Evolutionary conservation across 1,140 invertebrate genomes (phyloP).

Genomic region (Habropoda laboriosa): DNA sequence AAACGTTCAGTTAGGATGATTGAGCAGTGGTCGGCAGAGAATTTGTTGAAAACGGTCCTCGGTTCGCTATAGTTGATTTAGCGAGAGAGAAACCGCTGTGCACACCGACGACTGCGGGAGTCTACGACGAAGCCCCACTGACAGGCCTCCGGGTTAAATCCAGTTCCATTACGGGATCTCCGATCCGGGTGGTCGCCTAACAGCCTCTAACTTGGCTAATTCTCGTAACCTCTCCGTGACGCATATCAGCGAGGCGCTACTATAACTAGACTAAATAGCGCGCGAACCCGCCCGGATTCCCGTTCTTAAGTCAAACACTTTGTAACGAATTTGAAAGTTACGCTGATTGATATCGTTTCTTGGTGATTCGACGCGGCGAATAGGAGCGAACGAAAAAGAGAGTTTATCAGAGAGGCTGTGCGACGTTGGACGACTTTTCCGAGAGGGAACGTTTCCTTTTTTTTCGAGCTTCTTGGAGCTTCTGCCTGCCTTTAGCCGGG

Average conservation of each 20-base stretch:
- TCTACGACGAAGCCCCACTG: conserved; percentile 53
- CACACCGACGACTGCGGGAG: conserved; percentile 44
- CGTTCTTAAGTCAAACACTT: conserved; percentile 11
- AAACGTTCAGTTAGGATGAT: neutral
- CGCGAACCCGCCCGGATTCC: neutral
- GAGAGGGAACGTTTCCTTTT: neutral
- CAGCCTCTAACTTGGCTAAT: conserved; percentile 70
- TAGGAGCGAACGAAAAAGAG: neutral
- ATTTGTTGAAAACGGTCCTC: conserved; percentile 31
- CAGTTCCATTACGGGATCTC: conserved; percentile 70
- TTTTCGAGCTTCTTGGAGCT: conserved; percentile 24
- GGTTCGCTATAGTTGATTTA: conserved; percentile 40
- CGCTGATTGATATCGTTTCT: conserved; percentile 5
- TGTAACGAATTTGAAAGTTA: conserved; percentile 6
- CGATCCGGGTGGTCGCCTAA: conserved; percentile 70
- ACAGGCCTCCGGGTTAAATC: conserved; percentile 68
- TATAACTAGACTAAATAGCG: neutral
- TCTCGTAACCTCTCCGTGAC: conserved; percentile 49
- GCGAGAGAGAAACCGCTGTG: rapidly evolving
- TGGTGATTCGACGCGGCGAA: neutral
- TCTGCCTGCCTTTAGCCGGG: conserved; percentile 51
- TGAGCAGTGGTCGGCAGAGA: too few relatives aligned
- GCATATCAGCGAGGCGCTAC: neutral
- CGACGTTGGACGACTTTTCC: neutral
- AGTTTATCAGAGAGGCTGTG: neutral